Conservation (phyloP, 2,888 invertebrate species). For the Cryptus armator region DNA sequence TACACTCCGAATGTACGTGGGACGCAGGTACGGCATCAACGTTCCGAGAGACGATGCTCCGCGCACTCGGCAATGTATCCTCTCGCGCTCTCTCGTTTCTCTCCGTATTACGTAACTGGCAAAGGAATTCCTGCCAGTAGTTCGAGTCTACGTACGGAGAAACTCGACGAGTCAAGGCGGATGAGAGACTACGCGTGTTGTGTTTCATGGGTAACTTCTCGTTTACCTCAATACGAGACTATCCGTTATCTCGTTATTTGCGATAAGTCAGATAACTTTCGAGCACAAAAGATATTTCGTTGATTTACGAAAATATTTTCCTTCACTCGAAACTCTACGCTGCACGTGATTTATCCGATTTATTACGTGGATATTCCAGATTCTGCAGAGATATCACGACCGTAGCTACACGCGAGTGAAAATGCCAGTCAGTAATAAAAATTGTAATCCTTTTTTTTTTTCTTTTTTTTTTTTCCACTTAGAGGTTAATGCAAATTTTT, state of each 20-base stretch:
- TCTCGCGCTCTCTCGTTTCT: neutral
- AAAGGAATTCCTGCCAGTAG: conserved; percentile 34
- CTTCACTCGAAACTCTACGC: no score
- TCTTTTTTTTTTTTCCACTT: no score
- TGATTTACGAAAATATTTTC: neutral
- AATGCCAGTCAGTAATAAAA: no score
- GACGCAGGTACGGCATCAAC: conserved; percentile 19
- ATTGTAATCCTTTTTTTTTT: no score
- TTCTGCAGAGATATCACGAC: no score
- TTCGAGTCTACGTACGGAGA: conserved; percentile 22
- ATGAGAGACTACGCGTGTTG: neutral
- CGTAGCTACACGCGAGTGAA: no score
- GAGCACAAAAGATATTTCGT: neutral
- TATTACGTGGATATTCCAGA: no score
- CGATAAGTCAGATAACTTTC: neutral
- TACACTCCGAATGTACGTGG: conserved; percentile 26
- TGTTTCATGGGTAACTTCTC: neutral
- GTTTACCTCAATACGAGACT: neutral
- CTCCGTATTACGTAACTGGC: neutral
- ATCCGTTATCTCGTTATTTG: neutral
- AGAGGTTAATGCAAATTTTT: no score
- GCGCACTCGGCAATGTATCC: no score
- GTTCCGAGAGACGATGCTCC: neutral
- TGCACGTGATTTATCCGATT: no score
- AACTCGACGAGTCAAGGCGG: conserved; percentile 15